A percentile compares a stretch with the other conserved stretches of the same genome.
These are phyloP conservation scores for Aurelia sp. DNA, from an alignment of 30 jellyfish, hydroid and myxozoan species.

Conservation along the genomic window DNA sequence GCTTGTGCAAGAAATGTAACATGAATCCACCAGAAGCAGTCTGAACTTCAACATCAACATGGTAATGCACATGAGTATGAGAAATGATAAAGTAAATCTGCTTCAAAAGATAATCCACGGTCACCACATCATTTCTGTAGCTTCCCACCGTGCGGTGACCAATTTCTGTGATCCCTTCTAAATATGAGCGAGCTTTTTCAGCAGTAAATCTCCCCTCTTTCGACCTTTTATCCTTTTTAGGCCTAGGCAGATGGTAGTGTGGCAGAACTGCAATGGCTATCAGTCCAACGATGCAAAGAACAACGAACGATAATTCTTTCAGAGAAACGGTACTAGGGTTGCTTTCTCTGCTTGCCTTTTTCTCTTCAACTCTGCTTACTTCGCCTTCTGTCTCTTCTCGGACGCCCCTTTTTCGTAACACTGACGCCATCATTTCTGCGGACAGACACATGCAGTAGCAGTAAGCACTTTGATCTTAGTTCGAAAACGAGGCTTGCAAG, in stretches of 20 bases:
- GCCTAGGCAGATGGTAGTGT: slow-evolving; percentile 73
- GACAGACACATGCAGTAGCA: no score
- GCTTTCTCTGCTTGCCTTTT: neutral
- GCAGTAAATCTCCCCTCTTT: slow-evolving; percentile 76
- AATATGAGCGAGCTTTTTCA: slow-evolving; percentile 80
- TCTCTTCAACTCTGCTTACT: neutral
- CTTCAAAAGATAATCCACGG: slow-evolving; percentile 81
- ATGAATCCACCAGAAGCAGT: slow-evolving; percentile 85
- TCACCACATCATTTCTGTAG: slow-evolving; percentile 79
- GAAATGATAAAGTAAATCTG: slow-evolving; percentile 59
- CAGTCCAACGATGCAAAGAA: slow-evolving; percentile 26
- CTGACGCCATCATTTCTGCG: no score
- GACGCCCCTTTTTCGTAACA: neutral
- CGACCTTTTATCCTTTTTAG: slow-evolving; percentile 43
- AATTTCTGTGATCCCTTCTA: slow-evolving; percentile 75
- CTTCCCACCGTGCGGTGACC: slow-evolving; percentile 93
- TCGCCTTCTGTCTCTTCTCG: slow-evolving; percentile 1
- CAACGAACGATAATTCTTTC: slow-evolving; percentile 17
- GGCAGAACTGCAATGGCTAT: slow-evolving; percentile 39
- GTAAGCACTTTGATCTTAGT: no score
- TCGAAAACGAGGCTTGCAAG: no score
- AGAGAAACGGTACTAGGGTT: neutral
- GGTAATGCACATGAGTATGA: slow-evolving; percentile 57
- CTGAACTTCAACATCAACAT: slow-evolving; percentile 83
- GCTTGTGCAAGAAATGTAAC: slow-evolving; percentile 58